Conservation (phyloP, 2,888 invertebrate genomes). For the Drosophila prolongata region DNA sequence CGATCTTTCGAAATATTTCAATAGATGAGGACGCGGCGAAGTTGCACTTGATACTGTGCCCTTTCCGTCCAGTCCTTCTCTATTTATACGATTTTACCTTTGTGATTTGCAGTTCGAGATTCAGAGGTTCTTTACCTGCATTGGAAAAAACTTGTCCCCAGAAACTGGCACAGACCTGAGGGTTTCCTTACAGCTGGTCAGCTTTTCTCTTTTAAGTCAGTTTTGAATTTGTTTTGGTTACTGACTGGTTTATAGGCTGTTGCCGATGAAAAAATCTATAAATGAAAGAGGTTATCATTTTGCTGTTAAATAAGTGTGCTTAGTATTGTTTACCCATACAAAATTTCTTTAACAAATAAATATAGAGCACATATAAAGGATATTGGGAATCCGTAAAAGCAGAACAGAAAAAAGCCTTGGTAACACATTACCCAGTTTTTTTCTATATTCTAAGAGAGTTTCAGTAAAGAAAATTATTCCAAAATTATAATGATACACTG, state of each 20-base stretch:
- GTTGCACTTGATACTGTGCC: slow-evolving; percentile 28
- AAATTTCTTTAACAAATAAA: too few species aligned
- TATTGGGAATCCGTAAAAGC: too few species aligned
- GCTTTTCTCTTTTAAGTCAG: slow-evolving; percentile 34
- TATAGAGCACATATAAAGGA: too few species aligned
- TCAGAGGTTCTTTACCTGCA: slow-evolving; percentile 38
- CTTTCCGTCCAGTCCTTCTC: not conserved
- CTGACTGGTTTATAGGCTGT: not conserved
- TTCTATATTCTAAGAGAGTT: not conserved
- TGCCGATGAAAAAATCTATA: too few species aligned
- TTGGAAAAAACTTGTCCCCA: slow-evolving; percentile 13
- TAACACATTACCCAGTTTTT: too few species aligned
- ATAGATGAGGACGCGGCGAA: slow-evolving; percentile 12
- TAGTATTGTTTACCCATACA: too few species aligned
- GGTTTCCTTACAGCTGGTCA: slow-evolving; percentile 26
- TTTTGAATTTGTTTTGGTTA: slow-evolving; percentile 34
- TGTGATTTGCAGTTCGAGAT: not conserved
- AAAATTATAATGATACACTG: not conserved
- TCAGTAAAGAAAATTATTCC: not conserved
- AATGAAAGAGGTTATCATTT: too few species aligned
- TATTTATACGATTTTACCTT: slow-evolving; percentile 44
- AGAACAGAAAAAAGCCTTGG: too few species aligned
- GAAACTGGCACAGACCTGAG: slow-evolving; percentile 32
- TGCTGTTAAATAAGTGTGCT: too few species aligned
- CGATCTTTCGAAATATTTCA: not conserved